Base-by-base conservation (phyloP, 2,888 invertebrate species). In the Drosophila helvetica region DNA sequence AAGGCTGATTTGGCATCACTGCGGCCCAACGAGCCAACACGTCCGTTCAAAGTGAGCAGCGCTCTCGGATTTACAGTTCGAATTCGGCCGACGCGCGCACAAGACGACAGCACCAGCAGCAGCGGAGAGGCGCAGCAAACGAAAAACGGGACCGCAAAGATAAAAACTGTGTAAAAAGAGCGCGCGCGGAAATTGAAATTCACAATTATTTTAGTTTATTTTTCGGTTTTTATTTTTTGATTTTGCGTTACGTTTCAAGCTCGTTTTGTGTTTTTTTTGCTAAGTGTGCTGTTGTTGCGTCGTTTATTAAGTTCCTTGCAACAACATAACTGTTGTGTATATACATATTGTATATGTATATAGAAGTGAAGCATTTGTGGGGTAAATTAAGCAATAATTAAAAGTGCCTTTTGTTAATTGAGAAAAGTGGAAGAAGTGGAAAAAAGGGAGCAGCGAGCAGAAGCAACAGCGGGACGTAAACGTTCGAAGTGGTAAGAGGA, bases 341-440 rank as follows among this genome's bases (percentile, higher is more conserved):
- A 43, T 56, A 38, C 45, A 22, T 30, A 77, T 74, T 77, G 70
- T 77, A 77, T 77, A 75, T 77, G 8, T 27, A 59, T 50, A 68
- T 57, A 71, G 57, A 19, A 42, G 50, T 64, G 46, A 30, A 60
- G 61, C 57, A 73, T 56, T 59, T 47, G 54, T 66, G 73, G 75
- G 76, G 66, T 45, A 73, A 76, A 82, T 80, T 72, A 80, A 83
- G 86, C 83, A 83, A 86, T 83, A 83, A 83, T 83, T 80, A 83
- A 83, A 86, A 83, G 86, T 84, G 84, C 86, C 84, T 79, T 84
- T 83, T 75, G 50, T 86, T 81, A 84, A 84, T 84, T 86, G 76
- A 71, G 75, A 78, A 61, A 66, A 62, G 74, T 57, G 55, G 42
- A 75, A 54, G 38, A 52, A 59, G 52, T 56, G 48, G 42, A 54